Evolutionary conservation across 1,140 invertebrate species (phyloP).

Genomic region (Colletes gigas): DNA sequence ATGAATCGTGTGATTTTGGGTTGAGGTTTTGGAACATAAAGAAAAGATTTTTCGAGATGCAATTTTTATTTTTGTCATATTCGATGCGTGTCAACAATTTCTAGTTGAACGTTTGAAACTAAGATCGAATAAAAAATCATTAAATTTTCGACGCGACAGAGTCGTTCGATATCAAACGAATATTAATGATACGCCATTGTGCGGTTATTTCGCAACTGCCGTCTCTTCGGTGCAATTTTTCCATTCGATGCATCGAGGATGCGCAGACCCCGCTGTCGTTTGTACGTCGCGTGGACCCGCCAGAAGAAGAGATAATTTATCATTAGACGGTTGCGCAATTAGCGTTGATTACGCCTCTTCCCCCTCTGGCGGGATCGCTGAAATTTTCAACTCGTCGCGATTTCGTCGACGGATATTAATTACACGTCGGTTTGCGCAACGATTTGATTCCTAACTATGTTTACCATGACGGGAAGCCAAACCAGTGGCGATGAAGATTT

Average conservation of each 20-base stretch:
- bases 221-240: slow-evolving; percentile 28
- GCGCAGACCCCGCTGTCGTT: slow-evolving; percentile 3
- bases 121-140: no score
- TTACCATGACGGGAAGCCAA: slow-evolving; percentile 3
- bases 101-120: no score
- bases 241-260: slow-evolving; percentile 16
- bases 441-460: slow-evolving; percentile 35
- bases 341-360: slow-evolving; percentile 55
- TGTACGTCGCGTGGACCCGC: slow-evolving; percentile 37
- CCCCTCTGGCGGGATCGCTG: not conserved
- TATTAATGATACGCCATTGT: slow-evolving; percentile 26
- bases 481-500: no score
- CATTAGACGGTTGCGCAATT: slow-evolving; percentile 62
- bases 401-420: slow-evolving; percentile 51
- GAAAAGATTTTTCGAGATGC: no score
- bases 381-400: slow-evolving; percentile 41
- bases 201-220: slow-evolving; percentile 27
- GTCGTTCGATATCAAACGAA: slow-evolving; percentile 20
- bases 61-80: no score
- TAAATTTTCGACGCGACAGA: not conserved
- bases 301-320: slow-evolving; percentile 58
- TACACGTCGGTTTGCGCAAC: slow-evolving; percentile 49
- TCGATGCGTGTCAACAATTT: no score
- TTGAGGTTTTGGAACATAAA: no score
- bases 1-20: no score